Conservation (phyloP, 1,140 invertebrate species). For the Aphelinus certus region DNA sequence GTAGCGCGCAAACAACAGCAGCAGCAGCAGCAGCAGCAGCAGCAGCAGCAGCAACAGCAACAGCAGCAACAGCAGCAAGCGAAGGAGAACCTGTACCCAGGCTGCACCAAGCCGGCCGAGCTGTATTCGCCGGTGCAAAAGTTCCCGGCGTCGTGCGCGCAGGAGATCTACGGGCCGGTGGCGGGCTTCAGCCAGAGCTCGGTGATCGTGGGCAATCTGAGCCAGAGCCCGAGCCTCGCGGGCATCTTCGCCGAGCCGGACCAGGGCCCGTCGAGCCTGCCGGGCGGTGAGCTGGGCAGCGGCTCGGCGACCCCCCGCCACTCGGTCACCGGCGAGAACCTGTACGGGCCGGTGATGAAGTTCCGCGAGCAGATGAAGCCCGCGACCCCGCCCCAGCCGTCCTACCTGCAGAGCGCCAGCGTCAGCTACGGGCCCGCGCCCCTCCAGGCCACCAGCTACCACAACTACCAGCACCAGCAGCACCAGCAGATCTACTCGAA, state of each 20-base stretch:
- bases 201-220: conserved; percentile 60
- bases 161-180: conserved; percentile 62
- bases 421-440: not conserved
- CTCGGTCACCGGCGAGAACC: conserved; percentile 46
- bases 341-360: conserved; percentile 62
- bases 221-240: conserved; percentile 54
- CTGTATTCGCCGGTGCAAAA: conserved; percentile 57
- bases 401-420: conserved; percentile 34
- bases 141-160: conserved; percentile 43
- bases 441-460: conserved; percentile 18
- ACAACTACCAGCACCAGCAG: conserved; percentile 53
- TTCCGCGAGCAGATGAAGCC: conserved; percentile 54
- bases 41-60: conserved; percentile 11
- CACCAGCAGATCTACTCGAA: conserved; percentile 61
- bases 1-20: conserved; percentile 53
- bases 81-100: conserved; percentile 57
- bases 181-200: conserved; percentile 62
- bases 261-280: conserved; percentile 43
- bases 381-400: conserved; percentile 42
- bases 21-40: conserved; percentile 41
- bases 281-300: not conserved
- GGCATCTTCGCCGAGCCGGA: conserved; percentile 52
- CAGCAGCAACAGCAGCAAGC: conserved; percentile 48
- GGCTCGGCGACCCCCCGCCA: no score
- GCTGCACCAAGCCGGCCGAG: conserved; percentile 49